Conservation (phyloP, 2,113 vertebrate species). For the Eurypyga helias region DNA sequence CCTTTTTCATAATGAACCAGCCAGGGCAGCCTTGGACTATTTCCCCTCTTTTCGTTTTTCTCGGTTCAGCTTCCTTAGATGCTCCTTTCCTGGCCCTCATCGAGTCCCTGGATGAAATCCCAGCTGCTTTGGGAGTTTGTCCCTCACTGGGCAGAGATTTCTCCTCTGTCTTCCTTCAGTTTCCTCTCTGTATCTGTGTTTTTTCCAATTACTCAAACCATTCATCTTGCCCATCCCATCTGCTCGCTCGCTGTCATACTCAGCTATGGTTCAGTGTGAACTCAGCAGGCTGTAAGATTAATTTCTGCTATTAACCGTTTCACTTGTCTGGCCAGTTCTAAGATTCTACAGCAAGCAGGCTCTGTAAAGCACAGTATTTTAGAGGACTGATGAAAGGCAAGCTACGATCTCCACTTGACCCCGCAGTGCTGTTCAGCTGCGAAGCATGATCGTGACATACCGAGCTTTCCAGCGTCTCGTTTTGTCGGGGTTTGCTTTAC, state of each 20-base stretch:
- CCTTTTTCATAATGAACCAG: neutral
- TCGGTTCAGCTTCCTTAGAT: conserved; percentile 42
- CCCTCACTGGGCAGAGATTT: conserved; percentile 51
- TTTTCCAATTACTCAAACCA: conserved; percentile 59
- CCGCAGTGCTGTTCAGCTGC: neutral
- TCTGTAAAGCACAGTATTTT: neutral
- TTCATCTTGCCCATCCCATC: conserved; percentile 62
- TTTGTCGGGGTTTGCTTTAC: neutral
- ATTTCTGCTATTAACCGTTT: conserved; percentile 62
- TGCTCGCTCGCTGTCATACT: conserved; percentile 25
- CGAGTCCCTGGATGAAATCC: conserved; percentile 39
- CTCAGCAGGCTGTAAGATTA: conserved; percentile 58
- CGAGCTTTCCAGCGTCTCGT: neutral
- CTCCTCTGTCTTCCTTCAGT: conserved; percentile 41
- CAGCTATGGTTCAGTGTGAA: conserved; percentile 52
- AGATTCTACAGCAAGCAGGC: conserved; percentile 7
- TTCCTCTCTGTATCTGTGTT: conserved; percentile 50
- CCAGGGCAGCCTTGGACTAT: neutral
- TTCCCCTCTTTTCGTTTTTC: neutral
- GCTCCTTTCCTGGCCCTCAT: conserved; percentile 60
- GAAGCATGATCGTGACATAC: neutral
- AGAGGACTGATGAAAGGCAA: conserved; percentile 34
- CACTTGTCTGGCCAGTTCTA: conserved; percentile 47
- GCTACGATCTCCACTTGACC: conserved; percentile 10
- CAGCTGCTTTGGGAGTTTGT: conserved; percentile 52